phyloP scores from a whole-genome alignment of 2,113 vertebrate species.

The Onychostoma macrolepis region DNA sequence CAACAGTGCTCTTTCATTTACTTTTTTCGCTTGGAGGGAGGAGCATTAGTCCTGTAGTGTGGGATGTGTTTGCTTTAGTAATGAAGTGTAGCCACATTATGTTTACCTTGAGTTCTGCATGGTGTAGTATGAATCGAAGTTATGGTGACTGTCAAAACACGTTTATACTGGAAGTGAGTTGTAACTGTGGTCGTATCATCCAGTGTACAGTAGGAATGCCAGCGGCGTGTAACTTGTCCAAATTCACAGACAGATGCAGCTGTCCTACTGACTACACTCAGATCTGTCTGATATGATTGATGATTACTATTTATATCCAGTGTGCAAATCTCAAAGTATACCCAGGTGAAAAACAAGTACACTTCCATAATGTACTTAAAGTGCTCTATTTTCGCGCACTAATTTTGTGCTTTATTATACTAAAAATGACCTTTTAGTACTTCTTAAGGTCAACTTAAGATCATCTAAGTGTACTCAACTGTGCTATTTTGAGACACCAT shows the following conservation, averaged over 20 bases:
- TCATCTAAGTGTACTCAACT: no score
- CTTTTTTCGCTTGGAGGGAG: background rate
- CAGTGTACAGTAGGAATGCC: background rate
- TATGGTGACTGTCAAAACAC: background rate
- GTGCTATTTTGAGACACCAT: no score
- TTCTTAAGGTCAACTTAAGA: no score
- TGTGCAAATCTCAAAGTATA: background rate
- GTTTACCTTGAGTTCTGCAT: conserved; percentile 10
- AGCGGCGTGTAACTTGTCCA: background rate
- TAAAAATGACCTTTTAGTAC: no score
- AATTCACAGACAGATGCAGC: background rate
- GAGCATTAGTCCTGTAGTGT: conserved; percentile 7
- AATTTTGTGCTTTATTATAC: no score
- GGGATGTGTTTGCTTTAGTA: conserved; percentile 14
- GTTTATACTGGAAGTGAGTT: conserved; percentile 5
- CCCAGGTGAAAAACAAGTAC: no score
- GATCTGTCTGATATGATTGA: background rate
- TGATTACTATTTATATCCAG: background rate
- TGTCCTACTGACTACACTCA: background rate
- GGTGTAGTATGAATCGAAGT: background rate
- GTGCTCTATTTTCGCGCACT: no score
- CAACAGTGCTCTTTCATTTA: conserved; percentile 13
- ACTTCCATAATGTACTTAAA: no score
- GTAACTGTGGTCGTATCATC: background rate
- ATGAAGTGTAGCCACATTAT: conserved; percentile 25